A percentile compares a stretch with the other conserved stretches of the same genome.
These are phyloP conservation scores for Poecilia picta DNA, from an alignment of 2,797 vertebrate genomes.

Conservation along the genomic window DNA sequence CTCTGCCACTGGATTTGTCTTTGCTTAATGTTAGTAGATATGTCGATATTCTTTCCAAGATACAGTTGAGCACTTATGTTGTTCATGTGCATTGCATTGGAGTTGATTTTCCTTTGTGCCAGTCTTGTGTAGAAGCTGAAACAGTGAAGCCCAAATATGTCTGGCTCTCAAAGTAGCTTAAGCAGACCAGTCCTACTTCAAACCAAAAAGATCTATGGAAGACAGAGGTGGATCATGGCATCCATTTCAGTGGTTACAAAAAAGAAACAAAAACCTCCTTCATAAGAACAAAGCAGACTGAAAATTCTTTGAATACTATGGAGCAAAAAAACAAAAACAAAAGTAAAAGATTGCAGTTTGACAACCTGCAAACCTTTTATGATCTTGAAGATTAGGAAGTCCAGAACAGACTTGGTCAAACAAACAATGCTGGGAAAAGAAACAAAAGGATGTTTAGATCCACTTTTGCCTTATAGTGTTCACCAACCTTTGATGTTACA, in stretches of 20 bases:
- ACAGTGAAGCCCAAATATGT: background rate
- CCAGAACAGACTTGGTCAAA: background rate
- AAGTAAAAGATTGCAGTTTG: too few relatives aligned
- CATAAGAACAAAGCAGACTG: background rate
- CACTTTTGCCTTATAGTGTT: background rate
- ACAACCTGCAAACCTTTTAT: background rate
- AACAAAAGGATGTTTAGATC: background rate
- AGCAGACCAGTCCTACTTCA: background rate
- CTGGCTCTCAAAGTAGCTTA: background rate
- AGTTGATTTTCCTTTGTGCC: background rate
- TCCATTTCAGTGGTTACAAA: background rate
- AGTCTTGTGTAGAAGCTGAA: background rate
- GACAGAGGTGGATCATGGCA: background rate
- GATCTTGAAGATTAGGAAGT: background rate
- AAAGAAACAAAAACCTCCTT: background rate
- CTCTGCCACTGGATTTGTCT: background rate
- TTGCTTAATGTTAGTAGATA: background rate
- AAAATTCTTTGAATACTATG: background rate
- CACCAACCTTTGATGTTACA: background rate
- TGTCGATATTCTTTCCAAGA: background rate
- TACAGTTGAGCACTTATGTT: background rate
- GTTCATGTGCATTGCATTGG: background rate
- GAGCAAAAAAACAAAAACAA: background rate
- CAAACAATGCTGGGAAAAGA: background rate
- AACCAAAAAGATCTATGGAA: background rate